Conservation (phyloP, 2,113 vertebrate species). For the Fregetta grallaria region DNA sequence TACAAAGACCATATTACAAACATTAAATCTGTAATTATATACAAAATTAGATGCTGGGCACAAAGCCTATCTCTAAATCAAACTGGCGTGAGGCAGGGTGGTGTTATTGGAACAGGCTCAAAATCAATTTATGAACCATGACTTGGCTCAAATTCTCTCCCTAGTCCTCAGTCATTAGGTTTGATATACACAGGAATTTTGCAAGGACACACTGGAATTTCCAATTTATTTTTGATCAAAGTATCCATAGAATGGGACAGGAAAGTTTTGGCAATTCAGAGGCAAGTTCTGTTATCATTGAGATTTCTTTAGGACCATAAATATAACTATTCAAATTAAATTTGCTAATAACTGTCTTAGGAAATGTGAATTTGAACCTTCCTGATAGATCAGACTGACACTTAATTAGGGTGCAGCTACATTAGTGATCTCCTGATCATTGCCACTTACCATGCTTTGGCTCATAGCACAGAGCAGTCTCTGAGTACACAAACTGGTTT, state of each 20-base stretch:
- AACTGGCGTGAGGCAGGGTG: constrained; percentile 2
- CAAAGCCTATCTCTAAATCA: constrained; percentile 54
- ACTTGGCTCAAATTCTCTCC: constrained; percentile 26
- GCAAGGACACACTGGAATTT: neutral
- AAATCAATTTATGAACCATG: constrained; percentile 19
- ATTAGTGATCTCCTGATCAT: neutral
- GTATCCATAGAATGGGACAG: neutral
- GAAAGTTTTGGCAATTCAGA: neutral
- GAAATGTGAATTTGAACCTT: neutral
- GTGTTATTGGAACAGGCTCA: constrained; percentile 44
- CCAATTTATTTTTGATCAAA: neutral
- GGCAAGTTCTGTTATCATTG: neutral
- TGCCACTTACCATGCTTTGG: neutral
- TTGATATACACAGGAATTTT: constrained; percentile 25
- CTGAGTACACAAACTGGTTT: neutral
- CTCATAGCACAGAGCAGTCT: neutral
- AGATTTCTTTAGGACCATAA: neutral
- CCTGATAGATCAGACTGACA: neutral
- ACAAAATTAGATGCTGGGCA: constrained; percentile 1
- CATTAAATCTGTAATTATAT: constrained; percentile 21
- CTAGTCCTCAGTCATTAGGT: constrained; percentile 9
- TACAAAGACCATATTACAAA: neutral
- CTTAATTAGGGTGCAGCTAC: constrained; percentile 7
- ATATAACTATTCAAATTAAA: neutral
- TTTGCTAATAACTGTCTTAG: neutral